These are phyloP conservation scores for Rhopalosiphum padi DNA, from an alignment of 1,140 invertebrate genomes.

Conservation along the genomic window DNA sequence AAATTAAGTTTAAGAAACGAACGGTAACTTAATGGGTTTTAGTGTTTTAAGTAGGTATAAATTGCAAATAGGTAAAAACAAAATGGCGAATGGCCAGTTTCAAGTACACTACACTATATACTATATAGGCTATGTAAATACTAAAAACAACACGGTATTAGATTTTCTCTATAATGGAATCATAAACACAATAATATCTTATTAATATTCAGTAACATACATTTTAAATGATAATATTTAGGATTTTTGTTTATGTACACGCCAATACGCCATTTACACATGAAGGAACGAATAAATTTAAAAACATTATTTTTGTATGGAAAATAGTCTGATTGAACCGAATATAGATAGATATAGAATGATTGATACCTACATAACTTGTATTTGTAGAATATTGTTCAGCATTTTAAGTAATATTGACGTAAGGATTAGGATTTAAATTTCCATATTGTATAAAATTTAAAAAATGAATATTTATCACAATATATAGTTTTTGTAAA, in stretches of 20 bases:
- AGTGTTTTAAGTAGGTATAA: slow-evolving; percentile 17
- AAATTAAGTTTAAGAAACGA: slow-evolving; percentile 40
- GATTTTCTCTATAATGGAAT: neutral
- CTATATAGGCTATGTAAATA: neutral
- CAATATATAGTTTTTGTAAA: neutral
- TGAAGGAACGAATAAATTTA: no score
- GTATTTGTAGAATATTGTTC: neutral
- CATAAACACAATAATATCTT: no score
- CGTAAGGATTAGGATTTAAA: neutral
- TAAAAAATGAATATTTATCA: neutral
- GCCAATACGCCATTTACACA: no score
- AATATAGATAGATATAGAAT: no score
- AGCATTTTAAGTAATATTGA: neutral
- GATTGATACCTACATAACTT: no score
- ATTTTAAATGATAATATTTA: no score
- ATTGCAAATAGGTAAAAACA: slow-evolving; percentile 8
- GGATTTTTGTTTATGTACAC: no score
- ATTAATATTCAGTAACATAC: no score
- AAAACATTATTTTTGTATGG: no score
- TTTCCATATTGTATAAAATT: neutral
- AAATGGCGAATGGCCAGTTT: slow-evolving; percentile 17
- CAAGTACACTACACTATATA: neutral
- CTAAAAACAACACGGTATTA: neutral
- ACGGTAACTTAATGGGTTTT: neutral
- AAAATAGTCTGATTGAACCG: no score